Evolutionary conservation across 1,140 invertebrate species (phyloP).

Genomic region (Phymastichus coffea): DNA sequence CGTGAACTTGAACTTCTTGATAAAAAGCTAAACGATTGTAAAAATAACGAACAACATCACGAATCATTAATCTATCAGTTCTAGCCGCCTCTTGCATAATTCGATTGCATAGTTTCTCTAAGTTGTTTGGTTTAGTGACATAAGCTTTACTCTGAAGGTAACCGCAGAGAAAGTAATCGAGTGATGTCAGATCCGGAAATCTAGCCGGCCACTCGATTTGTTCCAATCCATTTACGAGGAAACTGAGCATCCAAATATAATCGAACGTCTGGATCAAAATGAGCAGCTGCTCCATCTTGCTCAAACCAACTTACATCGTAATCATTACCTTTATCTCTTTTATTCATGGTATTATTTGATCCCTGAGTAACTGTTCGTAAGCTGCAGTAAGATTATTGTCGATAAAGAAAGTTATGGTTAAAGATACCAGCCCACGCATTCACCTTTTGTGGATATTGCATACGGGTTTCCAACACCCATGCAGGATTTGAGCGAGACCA

Average conservation of each 20-base stretch:
- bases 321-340: conserved; percentile 6
- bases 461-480: conserved; percentile 2
- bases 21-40: too few species aligned
- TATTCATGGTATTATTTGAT: conserved; percentile 6
- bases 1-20: too few species aligned
- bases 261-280: conserved; percentile 31
- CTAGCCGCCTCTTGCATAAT: conserved; percentile 3
- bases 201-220: too few species aligned
- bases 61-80: background rate
- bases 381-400: conserved; percentile 29
- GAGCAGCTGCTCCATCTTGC: conserved; percentile 33
- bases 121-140: too few species aligned
- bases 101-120: conserved; percentile 20
- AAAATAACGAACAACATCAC: too few species aligned
- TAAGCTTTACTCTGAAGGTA: conserved; percentile 45
- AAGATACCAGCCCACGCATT: conserved; percentile 35
- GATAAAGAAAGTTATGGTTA: conserved; percentile 29
- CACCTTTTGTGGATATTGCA: conserved; percentile 28
- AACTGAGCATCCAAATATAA: conserved; percentile 30
- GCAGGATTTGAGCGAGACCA: conserved; percentile 6
- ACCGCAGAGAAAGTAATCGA: too few species aligned
- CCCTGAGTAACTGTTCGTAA: background rate
- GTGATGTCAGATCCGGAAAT: too few species aligned
- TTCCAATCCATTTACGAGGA: conserved; percentile 39
- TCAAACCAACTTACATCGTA: conserved; percentile 33